These are phyloP conservation scores for Drosophila niveifrons DNA, from an alignment of 2,888 invertebrate species.

Conservation along the genomic window DNA sequence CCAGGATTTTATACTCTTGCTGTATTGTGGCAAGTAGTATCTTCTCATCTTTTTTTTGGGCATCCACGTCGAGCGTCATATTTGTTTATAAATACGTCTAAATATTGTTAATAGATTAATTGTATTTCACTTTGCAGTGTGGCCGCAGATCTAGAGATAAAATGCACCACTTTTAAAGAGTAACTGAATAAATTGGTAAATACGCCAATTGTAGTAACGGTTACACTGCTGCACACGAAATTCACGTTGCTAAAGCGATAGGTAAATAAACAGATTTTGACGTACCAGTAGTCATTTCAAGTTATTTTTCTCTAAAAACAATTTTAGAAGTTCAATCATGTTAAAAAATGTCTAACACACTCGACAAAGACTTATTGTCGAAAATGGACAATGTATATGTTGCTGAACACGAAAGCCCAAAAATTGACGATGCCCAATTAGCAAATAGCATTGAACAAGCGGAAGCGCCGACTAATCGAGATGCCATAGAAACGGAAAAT, in stretches of 20 bases:
- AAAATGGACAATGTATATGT: conserved; percentile 8
- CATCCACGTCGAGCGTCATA: conserved; percentile 81
- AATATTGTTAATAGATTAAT: not conserved
- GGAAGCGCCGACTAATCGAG: not conserved
- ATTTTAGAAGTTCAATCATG: conserved; percentile 2
- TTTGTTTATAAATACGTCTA: conserved; percentile 45
- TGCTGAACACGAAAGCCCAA: not conserved
- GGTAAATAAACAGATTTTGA: conserved; percentile 1
- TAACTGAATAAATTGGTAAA: not conserved
- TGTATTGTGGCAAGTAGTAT: conserved; percentile 91
- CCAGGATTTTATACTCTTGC: conserved; percentile 95
- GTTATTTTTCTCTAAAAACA: not conserved
- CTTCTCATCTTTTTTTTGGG: conserved; percentile 86
- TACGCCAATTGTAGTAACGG: not conserved
- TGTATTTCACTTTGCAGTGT: conserved; percentile 1
- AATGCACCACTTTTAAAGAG: not conserved
- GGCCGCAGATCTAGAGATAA: not conserved
- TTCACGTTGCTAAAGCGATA: conserved; percentile 22
- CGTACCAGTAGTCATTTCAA: conserved; percentile 10
- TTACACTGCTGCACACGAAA: conserved; percentile 10
- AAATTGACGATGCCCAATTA: not conserved
- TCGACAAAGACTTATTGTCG: conserved; percentile 6
- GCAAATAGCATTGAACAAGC: not conserved
- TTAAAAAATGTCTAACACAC: conserved; percentile 19
- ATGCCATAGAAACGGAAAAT: not conserved